Percentiles rank a stretch among this genome's conserved stretches.
These are phyloP conservation scores for Rhynchophorus ferrugineus DNA, from an alignment of 1,140 invertebrate species.

Conservation along the genomic window DNA sequence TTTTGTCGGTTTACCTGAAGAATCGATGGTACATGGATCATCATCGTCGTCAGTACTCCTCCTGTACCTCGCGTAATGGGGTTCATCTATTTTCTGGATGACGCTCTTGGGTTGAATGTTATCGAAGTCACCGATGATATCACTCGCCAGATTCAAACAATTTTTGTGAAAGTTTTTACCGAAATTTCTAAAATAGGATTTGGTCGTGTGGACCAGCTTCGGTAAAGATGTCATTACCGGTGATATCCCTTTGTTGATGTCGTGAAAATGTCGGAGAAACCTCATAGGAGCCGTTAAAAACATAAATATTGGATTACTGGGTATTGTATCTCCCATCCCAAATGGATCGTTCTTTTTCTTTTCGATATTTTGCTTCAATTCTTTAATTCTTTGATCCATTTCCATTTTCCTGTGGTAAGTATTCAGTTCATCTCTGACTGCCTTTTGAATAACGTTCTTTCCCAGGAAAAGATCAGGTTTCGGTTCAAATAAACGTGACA, in stretches of 20 bases:
- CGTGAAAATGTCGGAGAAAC: constrained; percentile 22
- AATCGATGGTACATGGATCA: background rate
- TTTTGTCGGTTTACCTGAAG: background rate
- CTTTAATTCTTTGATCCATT: constrained; percentile 12
- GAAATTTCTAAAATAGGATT: constrained; percentile 26
- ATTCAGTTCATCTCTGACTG: constrained; percentile 20
- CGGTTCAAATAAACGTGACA: background rate
- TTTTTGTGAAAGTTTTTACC: constrained; percentile 25
- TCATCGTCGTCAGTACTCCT: constrained; percentile 1
- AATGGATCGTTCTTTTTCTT: background rate
- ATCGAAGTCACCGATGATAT: constrained; percentile 28
- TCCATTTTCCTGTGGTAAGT: constrained; percentile 11
- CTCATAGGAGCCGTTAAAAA: constrained; percentile 24
- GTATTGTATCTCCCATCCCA: background rate
- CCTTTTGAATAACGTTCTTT: constrained; percentile 16
- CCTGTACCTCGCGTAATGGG: constrained; percentile 1
- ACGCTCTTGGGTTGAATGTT: constrained; percentile 9
- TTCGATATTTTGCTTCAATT: constrained; percentile 3
- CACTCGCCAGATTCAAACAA: constrained; percentile 23
- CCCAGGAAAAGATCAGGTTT: constrained; percentile 10
- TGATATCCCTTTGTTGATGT: constrained; percentile 11
- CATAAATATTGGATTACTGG: constrained; percentile 22
- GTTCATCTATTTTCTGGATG: constrained; percentile 8
- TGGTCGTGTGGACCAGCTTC: constrained; percentile 22
- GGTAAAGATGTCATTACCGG: constrained; percentile 24